These are phyloP conservation scores for Parazoanthus swiftii DNA, from an alignment of 92 coral and sea anemone genomes.

Conservation along the genomic window DNA sequence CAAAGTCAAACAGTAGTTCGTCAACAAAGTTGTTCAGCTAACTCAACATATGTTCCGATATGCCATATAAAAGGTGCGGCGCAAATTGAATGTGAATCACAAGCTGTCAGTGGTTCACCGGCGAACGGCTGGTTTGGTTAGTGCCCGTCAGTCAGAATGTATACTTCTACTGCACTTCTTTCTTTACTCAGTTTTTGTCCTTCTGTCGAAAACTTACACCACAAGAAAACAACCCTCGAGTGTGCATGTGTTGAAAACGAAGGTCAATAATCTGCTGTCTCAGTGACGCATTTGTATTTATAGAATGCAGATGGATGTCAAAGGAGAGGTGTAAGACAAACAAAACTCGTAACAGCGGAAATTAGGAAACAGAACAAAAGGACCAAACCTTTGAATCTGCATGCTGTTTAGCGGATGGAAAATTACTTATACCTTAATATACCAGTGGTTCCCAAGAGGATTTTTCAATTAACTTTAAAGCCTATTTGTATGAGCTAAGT, in stretches of 20 bases:
- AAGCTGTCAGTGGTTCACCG: background rate
- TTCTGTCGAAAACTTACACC: background rate
- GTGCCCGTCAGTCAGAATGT: background rate
- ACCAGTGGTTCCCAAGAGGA: background rate
- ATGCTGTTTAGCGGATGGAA: background rate
- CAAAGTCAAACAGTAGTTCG: background rate
- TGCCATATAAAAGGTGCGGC: background rate
- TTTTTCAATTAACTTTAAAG: background rate
- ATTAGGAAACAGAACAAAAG: conserved; percentile 9
- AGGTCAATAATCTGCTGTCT: conserved; percentile 2
- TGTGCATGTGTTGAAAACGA: background rate
- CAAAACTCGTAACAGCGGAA: background rate
- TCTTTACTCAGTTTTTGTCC: background rate
- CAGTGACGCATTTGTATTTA: background rate
- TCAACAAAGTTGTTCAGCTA: conserved; percentile 20
- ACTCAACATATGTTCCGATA: background rate
- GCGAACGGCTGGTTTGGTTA: background rate
- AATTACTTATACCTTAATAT: background rate
- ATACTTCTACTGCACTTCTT: background rate
- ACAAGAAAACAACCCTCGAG: background rate
- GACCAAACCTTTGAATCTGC: background rate
- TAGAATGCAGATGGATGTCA: background rate
- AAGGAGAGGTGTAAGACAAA: background rate
- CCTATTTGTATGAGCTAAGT: no score
- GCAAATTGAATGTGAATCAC: background rate